phyloP scores from a whole-genome alignment of 2,113 vertebrate genomes.

The Plecturocebus donacophilus region DNA sequence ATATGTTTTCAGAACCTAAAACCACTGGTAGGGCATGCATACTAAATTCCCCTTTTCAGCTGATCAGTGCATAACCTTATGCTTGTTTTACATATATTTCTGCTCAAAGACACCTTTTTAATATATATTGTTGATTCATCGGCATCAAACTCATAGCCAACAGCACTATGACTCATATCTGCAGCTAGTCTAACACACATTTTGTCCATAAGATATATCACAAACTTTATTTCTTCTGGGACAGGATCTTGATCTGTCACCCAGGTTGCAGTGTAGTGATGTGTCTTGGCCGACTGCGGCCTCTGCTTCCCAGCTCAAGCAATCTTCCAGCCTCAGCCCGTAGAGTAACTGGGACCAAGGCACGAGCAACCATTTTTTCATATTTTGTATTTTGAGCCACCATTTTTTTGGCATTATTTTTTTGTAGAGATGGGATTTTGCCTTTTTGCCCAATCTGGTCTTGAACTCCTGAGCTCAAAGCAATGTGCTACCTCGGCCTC shows the following conservation, averaged over 20 bases:
- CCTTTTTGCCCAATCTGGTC: no score
- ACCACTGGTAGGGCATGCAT: neutral
- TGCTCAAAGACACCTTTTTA: neutral
- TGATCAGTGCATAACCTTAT: neutral
- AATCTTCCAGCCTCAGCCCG: no score
- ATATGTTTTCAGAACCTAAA: slow-evolving; percentile 9
- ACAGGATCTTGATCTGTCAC: no score
- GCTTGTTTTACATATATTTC: neutral
- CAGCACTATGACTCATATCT: neutral
- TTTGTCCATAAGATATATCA: neutral
- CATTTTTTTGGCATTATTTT: no score
- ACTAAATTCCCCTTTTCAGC: neutral
- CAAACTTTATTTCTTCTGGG: neutral
- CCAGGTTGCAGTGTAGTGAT: no score
- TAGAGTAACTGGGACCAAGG: no score
- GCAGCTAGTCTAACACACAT: neutral
- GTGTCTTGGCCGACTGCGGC: no score
- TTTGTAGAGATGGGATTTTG: no score
- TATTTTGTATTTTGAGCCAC: no score
- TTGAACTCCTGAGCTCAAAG: no score
- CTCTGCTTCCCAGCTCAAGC: no score
- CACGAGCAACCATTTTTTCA: no score
- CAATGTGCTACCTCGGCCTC: fast-evolving
- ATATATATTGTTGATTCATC: neutral
- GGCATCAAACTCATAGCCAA: neutral